Base-by-base conservation (phyloP, 1,140 invertebrate species). In the Linepithema humile region DNA sequence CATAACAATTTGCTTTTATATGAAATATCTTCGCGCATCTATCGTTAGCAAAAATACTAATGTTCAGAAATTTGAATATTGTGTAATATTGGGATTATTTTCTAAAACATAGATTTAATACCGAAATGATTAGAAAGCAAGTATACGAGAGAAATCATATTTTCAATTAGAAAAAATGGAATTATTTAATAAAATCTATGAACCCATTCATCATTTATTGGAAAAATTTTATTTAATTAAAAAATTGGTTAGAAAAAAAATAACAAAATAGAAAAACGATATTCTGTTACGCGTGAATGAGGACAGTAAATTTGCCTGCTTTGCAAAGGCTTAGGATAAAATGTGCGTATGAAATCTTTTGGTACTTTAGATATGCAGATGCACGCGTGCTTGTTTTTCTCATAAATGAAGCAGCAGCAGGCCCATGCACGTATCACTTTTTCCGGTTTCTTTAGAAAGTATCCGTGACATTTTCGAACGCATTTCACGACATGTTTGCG, bases 381-480 rank as follows among this genome's bases (percentile, higher is more conserved):
- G 23, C 10, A 17, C 26, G 40, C 17, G 26, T 26, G 55, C 29
- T 29, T 38, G 1, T 59, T 23, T 29, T 9, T n/a, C n/a, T n/a
- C n/a, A n/a, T n/a, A n/a, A n/a, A n/a, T n/a, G n/a, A n/a, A n/a
- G 29, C 10, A 64, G 12, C 10, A 4, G 17, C 20, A n/a, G 38
- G 17, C 20, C 53, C 43, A 26, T 38, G 59, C 62, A 35, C 35
- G 45, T 73, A 64, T 26, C 84, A 86, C 84, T 65, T 82, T 86
- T 87, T 86, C 60, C 62, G 69, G 38, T 69, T 82, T 48, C 38
- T 86, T 87, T 87, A 87, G 85, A 87, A 87, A 87, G 77, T 60
- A 35, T 23, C 26, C 45, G 77, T 87, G 75, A 87, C 85, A 86
- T 86, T 87, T 83, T 86, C 77, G n/a, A 74, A 7, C 53, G 12